phyloP scores from a whole-genome alignment of 1,140 invertebrate species.

The Leptinotarsa lineolata region DNA sequence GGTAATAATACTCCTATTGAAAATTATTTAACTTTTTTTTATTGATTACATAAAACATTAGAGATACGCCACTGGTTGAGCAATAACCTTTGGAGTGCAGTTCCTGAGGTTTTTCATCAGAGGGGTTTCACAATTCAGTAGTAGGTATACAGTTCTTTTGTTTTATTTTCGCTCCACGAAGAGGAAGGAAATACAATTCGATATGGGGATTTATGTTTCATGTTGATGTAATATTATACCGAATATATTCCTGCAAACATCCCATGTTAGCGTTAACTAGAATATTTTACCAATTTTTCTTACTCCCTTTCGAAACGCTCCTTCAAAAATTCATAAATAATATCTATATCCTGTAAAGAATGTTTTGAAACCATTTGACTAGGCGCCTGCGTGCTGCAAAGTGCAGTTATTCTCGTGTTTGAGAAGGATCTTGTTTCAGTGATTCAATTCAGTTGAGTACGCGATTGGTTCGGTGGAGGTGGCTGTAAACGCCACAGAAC shows the following conservation, averaged over 20 bases:
- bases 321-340: neutral
- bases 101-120: neutral
- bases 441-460: slow-evolving; percentile 11
- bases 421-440: slow-evolving; percentile 1
- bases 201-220: neutral
- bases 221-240: too few species aligned
- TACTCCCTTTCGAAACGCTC: neutral
- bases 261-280: too few species aligned
- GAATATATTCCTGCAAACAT: too few species aligned
- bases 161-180: neutral
- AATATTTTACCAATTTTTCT: neutral
- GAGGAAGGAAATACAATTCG: slow-evolving; percentile 1
- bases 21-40: too few species aligned
- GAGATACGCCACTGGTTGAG: neutral
- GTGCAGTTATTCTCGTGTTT: slow-evolving; percentile 17
- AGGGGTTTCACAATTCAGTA: neutral
- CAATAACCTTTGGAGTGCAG: slow-evolving; percentile 1
- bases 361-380: slow-evolving; percentile 2
- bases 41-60: too few species aligned
- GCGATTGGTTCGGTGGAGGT: neutral
- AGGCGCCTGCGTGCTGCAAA: slow-evolving; percentile 14
- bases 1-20: too few species aligned
- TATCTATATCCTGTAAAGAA: neutral
- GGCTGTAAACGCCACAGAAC: slow-evolving; percentile 3
- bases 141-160: slow-evolving; percentile 2